Base-by-base conservation (phyloP, 2,113 vertebrate species). In the Barbus barbus region DNA sequence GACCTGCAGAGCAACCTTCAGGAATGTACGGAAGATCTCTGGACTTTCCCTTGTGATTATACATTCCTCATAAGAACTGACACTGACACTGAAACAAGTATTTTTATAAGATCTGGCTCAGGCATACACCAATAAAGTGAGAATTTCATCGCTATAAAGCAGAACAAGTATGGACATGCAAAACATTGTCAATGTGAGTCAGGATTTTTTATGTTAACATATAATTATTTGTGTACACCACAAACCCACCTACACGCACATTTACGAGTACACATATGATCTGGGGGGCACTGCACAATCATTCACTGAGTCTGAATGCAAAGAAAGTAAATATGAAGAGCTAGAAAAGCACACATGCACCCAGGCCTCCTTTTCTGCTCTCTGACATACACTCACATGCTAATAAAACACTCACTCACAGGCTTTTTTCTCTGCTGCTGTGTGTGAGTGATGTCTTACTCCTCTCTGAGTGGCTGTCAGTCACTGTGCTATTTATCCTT, bases 21-120 rank as follows among this genome's bases (percentile, higher is more conserved):
- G 88, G 88, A 91, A 88, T 89, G 84, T 82, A 83, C 85, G 84
- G 83, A 87, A 81, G 80, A 71, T 67, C 41, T 87, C 81, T 83
- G 77, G 77, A 88, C 77, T 84, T 86, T 51, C 82, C 69, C 75
- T 14, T 84, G 69, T 81, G 72, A 73, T 58, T 77, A 77, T 76
- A 73, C 67, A 33, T 83, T 87, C 75, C 91, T 90, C 86, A 73
- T 91, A 89, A 86, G 69, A 85, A 65, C 83, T 85, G 41, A 86
- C 65, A 87, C 87, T 81, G 86, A 83, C 84, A 85, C 51, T 36
- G 69, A 77, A 78, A 82, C 33, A 73, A 79, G 86, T 69, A 86
- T 48, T 69, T 79, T 46, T 24, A 13, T 74, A 83, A 44, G 44
- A 31, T 73, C 60, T 78, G 51, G 53, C 81, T 48, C 74, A 74